Evolutionary conservation across 2,797 vertebrate genomes (phyloP).

Genomic region (Platalea minor): DNA sequence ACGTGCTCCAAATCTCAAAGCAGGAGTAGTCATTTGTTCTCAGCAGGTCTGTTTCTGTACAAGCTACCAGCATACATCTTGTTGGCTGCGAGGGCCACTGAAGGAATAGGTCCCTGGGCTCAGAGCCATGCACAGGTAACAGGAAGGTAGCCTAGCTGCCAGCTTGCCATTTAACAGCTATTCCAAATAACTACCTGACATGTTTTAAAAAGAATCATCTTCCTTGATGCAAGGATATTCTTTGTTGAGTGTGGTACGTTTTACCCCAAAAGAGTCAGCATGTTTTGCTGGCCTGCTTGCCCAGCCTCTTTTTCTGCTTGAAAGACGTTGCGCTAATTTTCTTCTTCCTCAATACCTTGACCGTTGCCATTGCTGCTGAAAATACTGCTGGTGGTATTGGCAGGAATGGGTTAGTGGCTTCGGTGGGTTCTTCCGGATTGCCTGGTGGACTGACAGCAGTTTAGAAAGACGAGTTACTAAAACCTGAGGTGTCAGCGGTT

Average conservation of each 20-base stretch:
- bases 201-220: not conserved
- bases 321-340: not conserved
- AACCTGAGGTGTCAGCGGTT: not conserved
- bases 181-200: not conserved
- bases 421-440: not conserved
- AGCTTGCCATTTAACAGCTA: not conserved
- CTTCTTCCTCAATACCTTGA: not conserved
- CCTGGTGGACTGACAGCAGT: not conserved
- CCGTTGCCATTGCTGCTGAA: not conserved
- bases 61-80: not conserved
- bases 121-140: not conserved
- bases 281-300: not conserved
- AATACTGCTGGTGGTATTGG: not conserved
- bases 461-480: not conserved
- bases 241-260: not conserved
- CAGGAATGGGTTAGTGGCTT: not conserved
- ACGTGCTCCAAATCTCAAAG: not conserved
- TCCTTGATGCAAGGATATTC: not conserved
- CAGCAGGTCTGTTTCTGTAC: not conserved
- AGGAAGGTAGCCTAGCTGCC: not conserved
- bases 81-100: not conserved
- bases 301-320: not conserved
- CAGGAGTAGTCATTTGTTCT: not conserved
- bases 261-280: not conserved
- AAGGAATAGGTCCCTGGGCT: not conserved